A percentile compares a stretch with the other conserved stretches of the same genome.
Evolutionary conservation across 1,140 invertebrate species (phyloP).

Genomic region (Latrodectus geometricus): DNA sequence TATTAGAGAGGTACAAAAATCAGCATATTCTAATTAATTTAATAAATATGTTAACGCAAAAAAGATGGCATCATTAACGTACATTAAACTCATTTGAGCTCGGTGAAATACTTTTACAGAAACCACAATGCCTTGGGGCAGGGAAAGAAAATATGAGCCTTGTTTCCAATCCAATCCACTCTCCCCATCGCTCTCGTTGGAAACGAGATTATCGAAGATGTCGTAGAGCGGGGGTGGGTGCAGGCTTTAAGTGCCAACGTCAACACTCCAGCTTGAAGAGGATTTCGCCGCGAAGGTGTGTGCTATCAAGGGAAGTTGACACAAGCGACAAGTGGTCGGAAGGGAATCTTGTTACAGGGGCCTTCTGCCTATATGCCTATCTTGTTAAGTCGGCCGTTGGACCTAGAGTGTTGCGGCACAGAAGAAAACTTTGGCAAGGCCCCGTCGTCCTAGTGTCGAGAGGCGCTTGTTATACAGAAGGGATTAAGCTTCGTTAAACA

Average conservation of each 20-base stretch:
- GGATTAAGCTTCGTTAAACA: conserved; percentile 44
- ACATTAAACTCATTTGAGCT: too few relatives aligned
- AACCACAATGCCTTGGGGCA: background rate
- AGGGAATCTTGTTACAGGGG: conserved; percentile 38
- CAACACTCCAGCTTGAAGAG: conserved; percentile 49
- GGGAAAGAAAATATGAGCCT: conserved; percentile 20
- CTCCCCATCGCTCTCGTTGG: background rate
- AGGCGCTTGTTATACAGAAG: conserved; percentile 28
- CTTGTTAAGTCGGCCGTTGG: conserved; percentile 10
- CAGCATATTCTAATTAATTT: too few relatives aligned
- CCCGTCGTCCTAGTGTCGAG: background rate
- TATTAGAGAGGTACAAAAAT: too few relatives aligned
- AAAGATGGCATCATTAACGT: too few relatives aligned
- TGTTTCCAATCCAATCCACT: background rate
- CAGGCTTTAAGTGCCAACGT: conserved; percentile 34
- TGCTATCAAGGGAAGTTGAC: conserved; percentile 28
- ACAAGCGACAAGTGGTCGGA: conserved; percentile 52
- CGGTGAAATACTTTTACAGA: background rate
- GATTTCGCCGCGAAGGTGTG: conserved; percentile 45
- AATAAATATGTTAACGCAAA: too few relatives aligned
- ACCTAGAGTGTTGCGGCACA: conserved; percentile 2
- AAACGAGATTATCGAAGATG: conserved; percentile 6
- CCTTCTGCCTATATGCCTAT: conserved; percentile 19
- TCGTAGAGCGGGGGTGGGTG: background rate
- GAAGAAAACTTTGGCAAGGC: conserved; percentile 13